Evolutionary conservation across 2,888 invertebrate species (phyloP).

Genomic region (Nomada ferruginata): DNA sequence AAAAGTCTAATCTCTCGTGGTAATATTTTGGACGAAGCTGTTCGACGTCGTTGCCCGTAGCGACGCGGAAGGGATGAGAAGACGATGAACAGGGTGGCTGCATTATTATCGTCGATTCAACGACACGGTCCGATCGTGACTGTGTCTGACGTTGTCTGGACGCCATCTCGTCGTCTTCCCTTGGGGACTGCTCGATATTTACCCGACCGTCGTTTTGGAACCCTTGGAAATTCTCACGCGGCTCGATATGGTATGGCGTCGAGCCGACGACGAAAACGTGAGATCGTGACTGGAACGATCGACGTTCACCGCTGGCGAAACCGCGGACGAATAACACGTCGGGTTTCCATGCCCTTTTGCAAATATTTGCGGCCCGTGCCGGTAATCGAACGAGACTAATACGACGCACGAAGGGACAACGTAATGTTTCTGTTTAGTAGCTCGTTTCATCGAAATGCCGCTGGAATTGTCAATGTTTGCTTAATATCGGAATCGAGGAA

Average conservation of each 20-base stretch:
- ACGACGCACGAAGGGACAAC: not conserved
- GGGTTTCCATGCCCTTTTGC: not conserved
- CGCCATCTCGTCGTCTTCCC: slow-evolving; percentile 54
- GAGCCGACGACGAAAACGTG: slow-evolving; percentile 7
- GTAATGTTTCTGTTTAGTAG: slow-evolving; percentile 27
- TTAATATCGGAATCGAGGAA: slow-evolving; percentile 46
- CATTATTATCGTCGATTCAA: slow-evolving; percentile 66
- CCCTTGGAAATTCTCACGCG: slow-evolving; percentile 32
- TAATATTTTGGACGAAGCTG: not conserved
- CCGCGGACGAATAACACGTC: not conserved
- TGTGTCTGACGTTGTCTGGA: slow-evolving; percentile 68
- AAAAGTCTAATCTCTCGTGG: too few species aligned
- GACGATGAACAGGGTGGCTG: slow-evolving; percentile 39
- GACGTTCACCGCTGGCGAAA: not conserved
- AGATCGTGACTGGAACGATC: not conserved
- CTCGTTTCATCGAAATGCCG: slow-evolving; percentile 39
- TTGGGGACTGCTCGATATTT: slow-evolving; percentile 56
- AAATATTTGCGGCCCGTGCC: slow-evolving; percentile 21
- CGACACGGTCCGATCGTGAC: slow-evolving; percentile 52
- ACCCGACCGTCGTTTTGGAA: slow-evolving; percentile 46
- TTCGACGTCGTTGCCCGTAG: slow-evolving; percentile 22
- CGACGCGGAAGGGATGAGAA: slow-evolving; percentile 20
- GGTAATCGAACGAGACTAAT: slow-evolving; percentile 27
- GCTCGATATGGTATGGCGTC: not conserved
- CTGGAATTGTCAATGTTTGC: slow-evolving; percentile 60